Evolutionary conservation across 2,797 vertebrate genomes (phyloP).

Genomic region (Gallinago solitaria): DNA sequence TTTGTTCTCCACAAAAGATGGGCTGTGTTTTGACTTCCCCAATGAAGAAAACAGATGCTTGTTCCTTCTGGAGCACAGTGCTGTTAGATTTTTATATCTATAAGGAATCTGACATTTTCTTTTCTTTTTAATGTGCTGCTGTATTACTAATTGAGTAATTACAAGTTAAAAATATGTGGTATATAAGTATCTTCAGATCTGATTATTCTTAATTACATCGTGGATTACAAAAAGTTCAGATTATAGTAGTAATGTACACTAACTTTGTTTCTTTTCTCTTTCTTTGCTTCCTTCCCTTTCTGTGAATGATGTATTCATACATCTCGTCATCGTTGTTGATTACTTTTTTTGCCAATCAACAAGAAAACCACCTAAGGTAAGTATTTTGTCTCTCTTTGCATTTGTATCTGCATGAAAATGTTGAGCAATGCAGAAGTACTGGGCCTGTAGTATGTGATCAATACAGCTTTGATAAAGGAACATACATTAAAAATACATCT

Average conservation of each 20-base stretch:
- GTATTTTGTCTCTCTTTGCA: background rate
- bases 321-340: slow-evolving; percentile 20
- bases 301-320: slow-evolving; percentile 27
- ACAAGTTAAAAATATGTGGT: background rate
- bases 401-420: background rate
- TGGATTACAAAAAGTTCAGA: background rate
- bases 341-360: background rate
- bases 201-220: background rate
- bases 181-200: background rate
- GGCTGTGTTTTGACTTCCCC: background rate
- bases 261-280: slow-evolving; percentile 54
- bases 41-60: background rate
- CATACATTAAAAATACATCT: background rate
- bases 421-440: background rate
- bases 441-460: background rate
- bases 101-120: background rate
- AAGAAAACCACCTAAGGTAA: slow-evolving; percentile 82
- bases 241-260: slow-evolving; percentile 8
- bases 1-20: background rate
- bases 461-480: background rate
- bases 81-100: background rate
- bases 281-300: slow-evolving; percentile 44
- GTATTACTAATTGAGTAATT: background rate
- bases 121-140: background rate
- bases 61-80: background rate